Percentiles rank a stretch among this genome's conserved stretches.
phyloP scores from a whole-genome alignment of 2,888 invertebrate species.

The Rutpela maculata region DNA sequence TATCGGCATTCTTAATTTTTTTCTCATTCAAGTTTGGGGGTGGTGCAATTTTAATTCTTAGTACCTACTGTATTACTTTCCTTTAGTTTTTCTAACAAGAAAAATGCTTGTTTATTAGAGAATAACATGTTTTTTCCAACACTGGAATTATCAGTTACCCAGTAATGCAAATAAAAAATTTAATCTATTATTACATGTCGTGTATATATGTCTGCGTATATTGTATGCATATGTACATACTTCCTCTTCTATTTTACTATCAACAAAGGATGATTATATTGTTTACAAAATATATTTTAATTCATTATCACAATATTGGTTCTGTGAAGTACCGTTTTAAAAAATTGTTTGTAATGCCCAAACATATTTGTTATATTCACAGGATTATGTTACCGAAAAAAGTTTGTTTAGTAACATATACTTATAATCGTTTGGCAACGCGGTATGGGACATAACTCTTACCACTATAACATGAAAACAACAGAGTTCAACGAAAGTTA shows the following conservation, averaged over 20 bases:
- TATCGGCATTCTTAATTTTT: too few species aligned
- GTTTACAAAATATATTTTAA: constrained; percentile 1
- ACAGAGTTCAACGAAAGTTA: not conserved
- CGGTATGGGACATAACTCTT: constrained; percentile 2
- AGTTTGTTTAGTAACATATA: constrained; percentile 15
- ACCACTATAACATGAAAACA: not conserved
- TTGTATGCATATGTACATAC: too few species aligned
- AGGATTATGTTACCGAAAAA: constrained; percentile 7
- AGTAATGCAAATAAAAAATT: too few species aligned
- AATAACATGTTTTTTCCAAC: too few species aligned
- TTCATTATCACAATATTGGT: not conserved
- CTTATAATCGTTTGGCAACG: constrained; percentile 6
- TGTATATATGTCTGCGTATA: too few species aligned
- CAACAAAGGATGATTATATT: not conserved
- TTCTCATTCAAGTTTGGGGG: too few species aligned
- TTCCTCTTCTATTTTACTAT: not conserved
- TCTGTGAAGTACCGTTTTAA: constrained; percentile 16
- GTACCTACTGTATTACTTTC: too few species aligned
- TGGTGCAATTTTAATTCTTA: too few species aligned
- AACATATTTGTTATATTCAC: constrained; percentile 25
- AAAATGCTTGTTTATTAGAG: too few species aligned
- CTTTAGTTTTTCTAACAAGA: too few species aligned
- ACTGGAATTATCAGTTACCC: too few species aligned
- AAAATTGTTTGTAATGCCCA: constrained; percentile 7
- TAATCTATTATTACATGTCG: too few species aligned